Base-by-base conservation (phyloP, 2,888 invertebrate species). In the Lydus trimaculatus region DNA sequence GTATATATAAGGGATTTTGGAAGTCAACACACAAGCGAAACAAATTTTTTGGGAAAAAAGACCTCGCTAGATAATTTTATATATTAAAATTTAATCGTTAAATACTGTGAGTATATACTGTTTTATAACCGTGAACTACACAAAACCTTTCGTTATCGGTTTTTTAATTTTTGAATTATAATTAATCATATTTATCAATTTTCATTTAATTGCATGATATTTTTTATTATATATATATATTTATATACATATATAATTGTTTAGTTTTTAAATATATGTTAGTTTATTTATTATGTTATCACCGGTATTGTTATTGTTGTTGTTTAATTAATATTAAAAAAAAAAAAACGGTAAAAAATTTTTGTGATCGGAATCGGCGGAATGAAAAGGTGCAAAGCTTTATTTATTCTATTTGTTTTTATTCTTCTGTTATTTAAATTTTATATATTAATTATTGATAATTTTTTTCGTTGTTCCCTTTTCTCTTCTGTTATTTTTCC, bases 401-500 rank as follows among this genome's bases (percentile, higher is more conserved):
- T 58, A n/a, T 61, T 65, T 31, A n/a, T 59, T 65, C 25, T 9
- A 65, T 62, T 58, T 61, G 56, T 52, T 28, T 69, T 61, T 43
- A n/a, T n/a, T 58, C 62, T 63, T 28, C 25, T 48, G 65, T 71
- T 48, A 20, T 25, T 56, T 9, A 56, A n/a, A n/a, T n/a, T n/a
- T 25, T 56, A 23, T 23, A 20, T 56, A 56, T 25, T 25, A 56
- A 23, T 25, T 56, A 9, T 23, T 56, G 20, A 48, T 56, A 25
- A 25, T 56, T 56, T 13, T 25, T 56, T 56, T 56, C 56, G 56
- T 56, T 56, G 25, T 56, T 56, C 15, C 56, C 52, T 58, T 68
- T 77, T 74, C 69, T 77, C 75, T 80, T 80, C 74, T 74, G 75
- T 78, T 79, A 80, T 80, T 79, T 79, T 80, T 79, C 77, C 74